Conservation (phyloP, 2,888 invertebrate species). For the Allygus modestus region DNA sequence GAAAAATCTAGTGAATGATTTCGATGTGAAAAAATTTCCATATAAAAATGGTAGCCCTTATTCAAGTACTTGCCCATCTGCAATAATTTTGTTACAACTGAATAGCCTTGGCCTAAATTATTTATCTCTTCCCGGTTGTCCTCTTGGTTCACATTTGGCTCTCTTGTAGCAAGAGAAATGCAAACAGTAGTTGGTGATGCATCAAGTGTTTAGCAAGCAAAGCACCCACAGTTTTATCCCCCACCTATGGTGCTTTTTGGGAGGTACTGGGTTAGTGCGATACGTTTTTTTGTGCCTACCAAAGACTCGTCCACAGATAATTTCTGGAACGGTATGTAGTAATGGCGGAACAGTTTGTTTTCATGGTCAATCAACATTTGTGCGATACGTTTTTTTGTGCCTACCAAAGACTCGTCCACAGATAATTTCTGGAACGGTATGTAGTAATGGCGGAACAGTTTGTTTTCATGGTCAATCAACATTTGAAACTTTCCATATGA, state of each 20-base stretch:
- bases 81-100: slow-evolving; percentile 36
- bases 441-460: too few species aligned
- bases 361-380: too few species aligned
- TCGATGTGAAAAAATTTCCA: slow-evolving; percentile 54
- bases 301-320: slow-evolving; percentile 49
- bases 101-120: neutral
- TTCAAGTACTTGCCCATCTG: slow-evolving; percentile 25
- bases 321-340: neutral
- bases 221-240: too few species aligned
- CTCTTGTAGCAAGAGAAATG: slow-evolving; percentile 40
- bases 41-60: slow-evolving; percentile 53
- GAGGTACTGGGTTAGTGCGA: slow-evolving; percentile 45
- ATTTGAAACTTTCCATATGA: too few species aligned
- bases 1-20: slow-evolving; percentile 5
- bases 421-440: too few species aligned
- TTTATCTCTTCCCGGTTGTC: neutral
- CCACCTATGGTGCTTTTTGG: neutral
- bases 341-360: too few species aligned
- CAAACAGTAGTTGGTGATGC: slow-evolving; percentile 53
- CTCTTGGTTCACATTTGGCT: neutral
- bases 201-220: neutral
- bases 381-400: too few species aligned
- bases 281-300: slow-evolving; percentile 26
- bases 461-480: too few species aligned
- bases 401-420: too few species aligned